Conservation (phyloP, 2,888 invertebrate species). For the Nomada ruficornis region DNA sequence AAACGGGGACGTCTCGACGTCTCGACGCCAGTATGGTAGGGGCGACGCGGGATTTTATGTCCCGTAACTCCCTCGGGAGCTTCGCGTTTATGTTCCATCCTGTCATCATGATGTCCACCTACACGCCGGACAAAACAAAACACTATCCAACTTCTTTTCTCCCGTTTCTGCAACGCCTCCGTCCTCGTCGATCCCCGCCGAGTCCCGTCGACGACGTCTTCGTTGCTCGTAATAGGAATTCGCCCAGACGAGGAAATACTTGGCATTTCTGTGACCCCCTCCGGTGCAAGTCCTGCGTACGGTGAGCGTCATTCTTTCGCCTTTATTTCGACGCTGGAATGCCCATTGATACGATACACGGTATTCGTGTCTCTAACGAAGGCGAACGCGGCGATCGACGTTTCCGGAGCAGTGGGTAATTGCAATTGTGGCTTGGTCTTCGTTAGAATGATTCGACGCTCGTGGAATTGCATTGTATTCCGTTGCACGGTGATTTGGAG, state of each 20-base stretch:
- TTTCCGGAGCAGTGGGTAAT: not conserved
- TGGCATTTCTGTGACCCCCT: conserved; percentile 60
- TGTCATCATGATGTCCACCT: conserved; percentile 82
- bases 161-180: conserved; percentile 5
- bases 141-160: conserved; percentile 70
- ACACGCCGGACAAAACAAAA: conserved; percentile 81
- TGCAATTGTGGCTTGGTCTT: not conserved
- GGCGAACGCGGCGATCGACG: conserved; percentile 14
- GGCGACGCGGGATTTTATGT: conserved; percentile 82
- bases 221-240: conserved; percentile 72
- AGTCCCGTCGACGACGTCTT: conserved; percentile 23
- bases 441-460: not conserved
- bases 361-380: conserved; percentile 37
- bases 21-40: conserved; percentile 80
- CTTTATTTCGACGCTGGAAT: conserved; percentile 71
- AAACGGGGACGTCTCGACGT: conserved; percentile 80
- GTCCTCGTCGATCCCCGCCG: not conserved
- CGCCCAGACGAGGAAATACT: conserved; percentile 72
- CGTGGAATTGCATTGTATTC: not conserved
- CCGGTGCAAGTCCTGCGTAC: conserved; percentile 35
- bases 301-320: conserved; percentile 60
- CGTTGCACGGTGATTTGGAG: not conserved
- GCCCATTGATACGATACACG: conserved; percentile 50
- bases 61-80: conserved; percentile 83
- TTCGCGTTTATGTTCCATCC: conserved; percentile 81